Evolutionary conservation across 2,888 invertebrate species (phyloP).

Genomic region (Tetheella fluctuosa): DNA sequence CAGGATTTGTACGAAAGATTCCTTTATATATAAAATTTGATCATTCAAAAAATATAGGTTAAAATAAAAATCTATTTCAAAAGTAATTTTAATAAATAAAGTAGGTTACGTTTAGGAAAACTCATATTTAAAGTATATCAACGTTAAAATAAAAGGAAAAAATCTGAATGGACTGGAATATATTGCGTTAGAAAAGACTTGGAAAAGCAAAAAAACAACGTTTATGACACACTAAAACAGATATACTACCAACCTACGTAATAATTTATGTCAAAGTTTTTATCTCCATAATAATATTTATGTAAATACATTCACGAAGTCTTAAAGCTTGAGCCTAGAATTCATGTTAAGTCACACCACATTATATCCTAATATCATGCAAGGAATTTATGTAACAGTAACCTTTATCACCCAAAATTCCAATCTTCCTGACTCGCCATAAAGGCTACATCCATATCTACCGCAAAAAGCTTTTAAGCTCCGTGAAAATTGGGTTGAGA

Average conservation of each 20-base stretch:
- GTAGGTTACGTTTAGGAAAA: neutral
- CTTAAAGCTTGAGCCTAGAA: neutral
- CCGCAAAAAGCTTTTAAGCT: neutral
- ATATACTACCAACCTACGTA: neutral
- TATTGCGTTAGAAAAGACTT: no score
- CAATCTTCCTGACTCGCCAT: neutral
- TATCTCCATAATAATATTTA: no score
- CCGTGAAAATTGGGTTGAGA: neutral
- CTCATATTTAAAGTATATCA: neutral
- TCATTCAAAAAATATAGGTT: no score
- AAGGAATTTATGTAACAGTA: neutral
- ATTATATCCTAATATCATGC: neutral
- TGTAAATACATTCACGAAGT: neutral
- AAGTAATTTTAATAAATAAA: conserved; percentile 1
- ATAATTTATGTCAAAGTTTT: no score
- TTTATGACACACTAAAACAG: no score
- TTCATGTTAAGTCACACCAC: neutral
- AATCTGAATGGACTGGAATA: no score
- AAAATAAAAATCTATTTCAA: neutral
- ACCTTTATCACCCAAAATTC: conserved; percentile 1
- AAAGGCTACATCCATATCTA: neutral
- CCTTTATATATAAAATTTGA: neutral
- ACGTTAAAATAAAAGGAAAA: neutral
- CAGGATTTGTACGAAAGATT: neutral
- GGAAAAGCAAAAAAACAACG: no score